These are phyloP conservation scores for Garra rufa DNA, from an alignment of 2,113 vertebrate genomes.

Conservation along the genomic window DNA sequence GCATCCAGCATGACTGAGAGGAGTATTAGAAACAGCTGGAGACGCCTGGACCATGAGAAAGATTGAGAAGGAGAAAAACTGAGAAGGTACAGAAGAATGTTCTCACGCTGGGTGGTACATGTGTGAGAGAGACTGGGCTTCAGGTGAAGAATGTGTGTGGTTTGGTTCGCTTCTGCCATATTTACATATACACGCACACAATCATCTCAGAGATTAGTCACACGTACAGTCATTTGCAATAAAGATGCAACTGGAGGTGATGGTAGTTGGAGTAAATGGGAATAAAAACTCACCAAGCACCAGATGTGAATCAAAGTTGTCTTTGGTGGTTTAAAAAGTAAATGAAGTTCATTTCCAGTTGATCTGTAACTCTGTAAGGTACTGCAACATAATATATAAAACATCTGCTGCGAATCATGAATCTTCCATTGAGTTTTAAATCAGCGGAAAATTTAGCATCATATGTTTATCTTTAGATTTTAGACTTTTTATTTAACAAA, in stretches of 20 bases:
- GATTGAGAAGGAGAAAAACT: constrained; percentile 32
- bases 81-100: constrained; percentile 46
- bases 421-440: not conserved
- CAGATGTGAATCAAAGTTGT: not conserved
- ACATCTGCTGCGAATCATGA: not conserved
- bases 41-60: constrained; percentile 40
- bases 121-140: constrained; percentile 25
- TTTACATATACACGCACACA: not conserved
- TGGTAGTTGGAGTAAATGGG: not conserved
- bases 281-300: not conserved
- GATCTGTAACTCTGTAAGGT: not conserved
- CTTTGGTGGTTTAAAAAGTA: not conserved
- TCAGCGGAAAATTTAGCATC: not conserved
- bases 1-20: constrained; percentile 51
- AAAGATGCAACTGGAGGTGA: not conserved
- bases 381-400: not conserved
- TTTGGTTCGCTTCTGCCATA: not conserved
- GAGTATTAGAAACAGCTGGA: constrained; percentile 64
- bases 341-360: not conserved
- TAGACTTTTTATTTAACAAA: not conserved
- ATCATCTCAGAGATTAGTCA: not conserved
- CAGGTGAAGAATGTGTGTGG: constrained; percentile 23
- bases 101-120: constrained; percentile 42
- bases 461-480: not conserved
- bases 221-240: not conserved